Percentiles rank a stretch among this genome's conserved stretches.
Evolutionary conservation across 2,113 vertebrate species (phyloP).

Genomic region (Corythornis vintsioides): DNA sequence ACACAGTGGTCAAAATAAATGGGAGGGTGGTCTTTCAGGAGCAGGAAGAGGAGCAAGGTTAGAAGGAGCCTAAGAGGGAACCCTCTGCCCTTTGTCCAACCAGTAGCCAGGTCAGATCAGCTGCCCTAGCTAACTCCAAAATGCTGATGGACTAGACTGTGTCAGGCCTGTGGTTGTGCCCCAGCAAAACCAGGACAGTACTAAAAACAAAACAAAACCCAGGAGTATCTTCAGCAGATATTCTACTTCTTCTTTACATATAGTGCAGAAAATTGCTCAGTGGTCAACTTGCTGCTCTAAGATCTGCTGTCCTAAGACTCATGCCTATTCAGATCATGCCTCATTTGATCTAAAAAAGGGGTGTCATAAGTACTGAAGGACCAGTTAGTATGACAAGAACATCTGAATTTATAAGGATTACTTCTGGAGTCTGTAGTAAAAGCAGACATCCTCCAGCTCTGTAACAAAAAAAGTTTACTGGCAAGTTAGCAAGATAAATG

Average conservation of each 20-base stretch:
- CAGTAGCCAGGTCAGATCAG: too few relatives aligned
- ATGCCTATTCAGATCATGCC: fast-evolving
- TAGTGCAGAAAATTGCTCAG: neutral
- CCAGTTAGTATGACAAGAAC: neutral
- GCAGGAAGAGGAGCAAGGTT: neutral
- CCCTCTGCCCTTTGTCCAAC: neutral
- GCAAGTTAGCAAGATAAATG: neutral
- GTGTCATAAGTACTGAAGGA: neutral
- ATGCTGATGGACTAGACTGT: neutral
- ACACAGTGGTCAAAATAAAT: neutral
- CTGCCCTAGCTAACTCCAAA: neutral
- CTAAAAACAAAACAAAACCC: neutral
- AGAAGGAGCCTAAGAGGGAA: neutral
- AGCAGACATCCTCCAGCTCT: neutral
- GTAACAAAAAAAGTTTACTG: neutral
- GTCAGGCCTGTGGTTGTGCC: neutral
- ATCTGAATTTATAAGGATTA: neutral
- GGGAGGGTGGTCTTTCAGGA: neutral
- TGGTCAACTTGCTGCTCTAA: neutral
- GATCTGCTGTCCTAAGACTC: neutral
- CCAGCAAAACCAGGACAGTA: neutral
- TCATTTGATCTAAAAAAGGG: neutral
- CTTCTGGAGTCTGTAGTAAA: neutral
- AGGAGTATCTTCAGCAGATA: neutral
- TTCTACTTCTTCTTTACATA: neutral